Percentiles rank a stretch among this genome's conserved stretches.
Evolutionary conservation across 2,113 vertebrate species (phyloP).

Genomic region (Petromus typicus): DNA sequence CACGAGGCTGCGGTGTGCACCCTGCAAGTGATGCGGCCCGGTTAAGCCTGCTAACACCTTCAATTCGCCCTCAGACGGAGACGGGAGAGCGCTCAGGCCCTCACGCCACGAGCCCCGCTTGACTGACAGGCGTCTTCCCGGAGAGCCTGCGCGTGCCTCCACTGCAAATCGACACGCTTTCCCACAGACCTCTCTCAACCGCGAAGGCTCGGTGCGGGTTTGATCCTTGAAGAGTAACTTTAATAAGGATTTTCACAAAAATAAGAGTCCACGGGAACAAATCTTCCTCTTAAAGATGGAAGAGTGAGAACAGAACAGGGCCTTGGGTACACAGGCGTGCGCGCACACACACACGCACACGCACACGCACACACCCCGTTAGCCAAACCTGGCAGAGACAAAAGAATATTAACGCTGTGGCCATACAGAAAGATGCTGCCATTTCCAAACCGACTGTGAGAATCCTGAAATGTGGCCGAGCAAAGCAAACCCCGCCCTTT

Average conservation of each 20-base stretch:
- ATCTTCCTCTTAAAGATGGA: conserved; percentile 30
- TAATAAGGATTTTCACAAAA: conserved; percentile 81
- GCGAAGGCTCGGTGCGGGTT: conserved; percentile 50
- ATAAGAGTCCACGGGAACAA: not conserved
- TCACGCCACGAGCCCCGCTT: conserved; percentile 48
- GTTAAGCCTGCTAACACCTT: conserved; percentile 77
- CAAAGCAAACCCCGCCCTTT: conserved; percentile 80
- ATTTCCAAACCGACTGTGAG: conserved; percentile 84
- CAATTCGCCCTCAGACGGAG: conserved; percentile 58
- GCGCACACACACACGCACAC: too few relatives aligned
- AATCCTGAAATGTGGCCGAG: conserved; percentile 83
- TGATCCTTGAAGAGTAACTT: conserved; percentile 77
- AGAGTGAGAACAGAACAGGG: not conserved
- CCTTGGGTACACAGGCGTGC: not conserved
- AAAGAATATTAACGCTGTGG: conserved; percentile 82
- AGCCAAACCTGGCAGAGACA: conserved; percentile 79
- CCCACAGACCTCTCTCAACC: conserved; percentile 68
- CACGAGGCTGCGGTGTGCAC: conserved; percentile 64
- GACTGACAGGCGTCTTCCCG: conserved; percentile 81
- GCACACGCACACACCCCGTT: conserved; percentile 60
- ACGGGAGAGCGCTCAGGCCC: conserved; percentile 6
- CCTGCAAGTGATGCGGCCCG: conserved; percentile 70
- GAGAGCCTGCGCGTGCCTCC: conserved; percentile 66
- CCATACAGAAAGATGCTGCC: conserved; percentile 81
- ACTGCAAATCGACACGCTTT: conserved; percentile 80